These are phyloP conservation scores for Capitella teleta DNA, from an alignment of 1,140 invertebrate genomes.

Conservation along the genomic window DNA sequence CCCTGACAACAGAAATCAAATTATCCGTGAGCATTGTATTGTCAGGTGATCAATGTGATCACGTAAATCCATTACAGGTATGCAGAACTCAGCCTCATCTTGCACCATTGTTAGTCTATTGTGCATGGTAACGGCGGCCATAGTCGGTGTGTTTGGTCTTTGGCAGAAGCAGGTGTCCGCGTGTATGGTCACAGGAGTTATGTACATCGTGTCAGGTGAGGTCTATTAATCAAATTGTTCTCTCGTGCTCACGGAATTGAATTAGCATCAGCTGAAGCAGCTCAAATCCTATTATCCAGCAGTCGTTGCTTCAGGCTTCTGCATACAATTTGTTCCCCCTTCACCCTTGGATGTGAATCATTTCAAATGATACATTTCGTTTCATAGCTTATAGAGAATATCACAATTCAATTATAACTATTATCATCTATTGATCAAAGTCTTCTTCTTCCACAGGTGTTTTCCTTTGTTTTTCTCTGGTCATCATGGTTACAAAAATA, in stretches of 20 bases:
- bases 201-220: constrained; percentile 78
- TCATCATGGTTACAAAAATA: constrained; percentile 79
- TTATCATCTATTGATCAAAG: not conserved
- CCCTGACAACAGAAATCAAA: too few species aligned
- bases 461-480: constrained; percentile 75
- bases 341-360: not conserved
- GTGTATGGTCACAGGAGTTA: constrained; percentile 77
- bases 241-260: not conserved
- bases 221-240: constrained; percentile 9
- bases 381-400: not conserved
- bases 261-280: not conserved
- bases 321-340: not conserved
- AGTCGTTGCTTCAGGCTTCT: not conserved
- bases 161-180: constrained; percentile 77
- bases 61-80: too few species aligned
- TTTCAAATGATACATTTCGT: not conserved
- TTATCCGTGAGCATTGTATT: too few species aligned
- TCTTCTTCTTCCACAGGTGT: constrained; percentile 55
- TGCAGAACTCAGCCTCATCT: too few species aligned
- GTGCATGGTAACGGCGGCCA: constrained; percentile 64
- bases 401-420: not conserved
- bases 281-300: not conserved
- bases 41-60: too few species aligned
- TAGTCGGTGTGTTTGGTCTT: constrained; percentile 72
- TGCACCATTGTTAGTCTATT: constrained; percentile 82